phyloP scores from a whole-genome alignment of 2,888 invertebrate species.

The Vandiemenella viatica region DNA sequence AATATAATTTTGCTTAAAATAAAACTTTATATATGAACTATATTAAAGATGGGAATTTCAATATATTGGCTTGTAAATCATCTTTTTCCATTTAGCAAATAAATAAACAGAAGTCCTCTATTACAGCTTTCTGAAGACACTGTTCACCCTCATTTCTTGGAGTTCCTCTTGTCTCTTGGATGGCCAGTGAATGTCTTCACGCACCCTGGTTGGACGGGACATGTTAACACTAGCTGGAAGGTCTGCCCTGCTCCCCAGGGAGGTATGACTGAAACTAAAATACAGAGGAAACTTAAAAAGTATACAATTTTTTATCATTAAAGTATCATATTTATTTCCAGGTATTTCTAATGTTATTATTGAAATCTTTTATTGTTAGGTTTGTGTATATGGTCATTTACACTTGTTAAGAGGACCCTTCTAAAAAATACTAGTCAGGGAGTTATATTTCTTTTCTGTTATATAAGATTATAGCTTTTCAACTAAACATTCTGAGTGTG shows the following conservation, averaged over 20 bases:
- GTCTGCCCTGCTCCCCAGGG: constrained; percentile 19
- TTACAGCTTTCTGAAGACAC: constrained; percentile 28
- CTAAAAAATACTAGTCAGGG: too few species aligned
- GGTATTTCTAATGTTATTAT: neutral
- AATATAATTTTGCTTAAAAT: too few species aligned
- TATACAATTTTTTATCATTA: neutral
- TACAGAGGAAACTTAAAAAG: neutral
- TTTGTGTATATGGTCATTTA: too few species aligned
- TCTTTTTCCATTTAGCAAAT: neutral
- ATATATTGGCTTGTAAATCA: too few species aligned
- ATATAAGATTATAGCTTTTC: too few species aligned
- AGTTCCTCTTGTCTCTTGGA: constrained; percentile 58
- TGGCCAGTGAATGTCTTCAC: constrained; percentile 71
- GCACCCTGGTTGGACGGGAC: constrained; percentile 93
- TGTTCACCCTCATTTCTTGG: constrained; percentile 38
- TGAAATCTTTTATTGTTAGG: too few species aligned
- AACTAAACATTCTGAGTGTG: too few species aligned
- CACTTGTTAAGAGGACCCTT: too few species aligned
- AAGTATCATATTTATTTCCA: neutral
- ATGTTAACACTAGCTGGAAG: constrained; percentile 73
- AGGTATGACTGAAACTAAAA: too few species aligned
- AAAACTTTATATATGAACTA: neutral
- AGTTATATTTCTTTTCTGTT: too few species aligned
- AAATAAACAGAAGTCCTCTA: neutral
- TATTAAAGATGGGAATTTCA: neutral